These are phyloP conservation scores for Caenorhabditis zanzibari DNA, from an alignment of 2,888 invertebrate genomes.

Conservation along the genomic window DNA sequence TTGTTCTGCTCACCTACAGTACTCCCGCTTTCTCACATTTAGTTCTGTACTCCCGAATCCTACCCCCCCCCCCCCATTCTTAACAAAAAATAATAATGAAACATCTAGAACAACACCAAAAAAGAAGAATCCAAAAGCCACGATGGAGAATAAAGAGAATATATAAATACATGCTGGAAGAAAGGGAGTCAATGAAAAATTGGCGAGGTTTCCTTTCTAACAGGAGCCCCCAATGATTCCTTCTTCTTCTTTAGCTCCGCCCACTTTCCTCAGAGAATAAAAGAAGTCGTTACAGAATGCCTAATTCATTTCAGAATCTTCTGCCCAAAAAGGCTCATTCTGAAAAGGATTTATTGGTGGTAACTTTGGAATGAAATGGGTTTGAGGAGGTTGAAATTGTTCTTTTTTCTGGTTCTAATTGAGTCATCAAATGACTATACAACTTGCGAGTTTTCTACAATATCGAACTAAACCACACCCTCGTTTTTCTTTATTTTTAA, in stretches of 20 bases:
- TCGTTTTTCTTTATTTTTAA: too few species aligned
- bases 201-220: slow-evolving; percentile 8
- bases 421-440: slow-evolving; percentile 36
- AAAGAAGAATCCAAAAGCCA: background rate
- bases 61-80: too few species aligned
- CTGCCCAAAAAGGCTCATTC: slow-evolving; percentile 2
- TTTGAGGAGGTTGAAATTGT: background rate
- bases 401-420: slow-evolving; percentile 14
- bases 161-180: slow-evolving; percentile 11
- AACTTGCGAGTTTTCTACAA: background rate
- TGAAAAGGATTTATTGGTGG: slow-evolving; percentile 19
- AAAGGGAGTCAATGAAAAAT: slow-evolving; percentile 6
- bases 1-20: too few species aligned
- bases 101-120: background rate
- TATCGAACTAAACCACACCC: slow-evolving; percentile 4
- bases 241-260: slow-evolving; percentile 1
- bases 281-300: slow-evolving; percentile 24
- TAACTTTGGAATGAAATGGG: background rate
- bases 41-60: too few species aligned
- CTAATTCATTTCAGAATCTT: slow-evolving; percentile 20
- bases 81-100: background rate
- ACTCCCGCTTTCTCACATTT: too few species aligned
- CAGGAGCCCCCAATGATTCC: background rate
- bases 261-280: background rate
- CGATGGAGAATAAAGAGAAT: too few species aligned